Evolutionary conservation across 2,797 vertebrate species (phyloP), one percentile per base, ranked within the genome.

Genomic region (Phataginus tetradactyla): DNA sequence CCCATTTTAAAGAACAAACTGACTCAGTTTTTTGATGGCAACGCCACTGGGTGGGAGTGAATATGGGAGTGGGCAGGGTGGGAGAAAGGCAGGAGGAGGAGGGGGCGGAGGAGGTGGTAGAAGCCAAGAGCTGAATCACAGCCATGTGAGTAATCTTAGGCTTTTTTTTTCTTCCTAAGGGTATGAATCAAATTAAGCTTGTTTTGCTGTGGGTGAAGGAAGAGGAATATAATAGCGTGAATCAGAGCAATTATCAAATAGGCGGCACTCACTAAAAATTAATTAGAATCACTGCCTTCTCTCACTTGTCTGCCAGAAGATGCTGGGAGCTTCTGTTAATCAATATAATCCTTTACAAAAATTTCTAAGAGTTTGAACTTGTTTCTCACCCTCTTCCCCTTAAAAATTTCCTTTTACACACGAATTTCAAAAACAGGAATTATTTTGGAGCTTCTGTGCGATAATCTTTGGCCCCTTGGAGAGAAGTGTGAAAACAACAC

Each of bases 141-240:
- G 98, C 98, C 98, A 98, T 98, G 98, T 99, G 98, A 98, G 98
- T 99, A 98, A 99, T 98, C 98, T 97, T 87, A 97, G 81, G 18
- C 94, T 96, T 97, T 98, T 98, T 98, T 98, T 96, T 98, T 97
- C 94, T 98, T 94, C 7, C 83, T 98, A 96, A 98, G 98, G 98
- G 97, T 98, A 98, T 98, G 98, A 98, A 99, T 98, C 98, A 98
- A 99, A 98, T 98, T 98, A 98, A 98, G 98, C 98, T 98, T 99
- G 98, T 99, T 99, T 99, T 99, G 98, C 98, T 98, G 97, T 98
- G 98, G 98, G 98, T 98, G 98, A 99, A 98, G 98, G 98, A 98
- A 98, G 97, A 98, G 93, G 96, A 98, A 98, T 98, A 98, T 98
- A 99, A 98, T 98, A 98, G 98, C 95, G 91, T 99, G 98, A 99